Conservation (phyloP, 2,113 vertebrate genomes). For the Tenrec ecaudatus region DNA sequence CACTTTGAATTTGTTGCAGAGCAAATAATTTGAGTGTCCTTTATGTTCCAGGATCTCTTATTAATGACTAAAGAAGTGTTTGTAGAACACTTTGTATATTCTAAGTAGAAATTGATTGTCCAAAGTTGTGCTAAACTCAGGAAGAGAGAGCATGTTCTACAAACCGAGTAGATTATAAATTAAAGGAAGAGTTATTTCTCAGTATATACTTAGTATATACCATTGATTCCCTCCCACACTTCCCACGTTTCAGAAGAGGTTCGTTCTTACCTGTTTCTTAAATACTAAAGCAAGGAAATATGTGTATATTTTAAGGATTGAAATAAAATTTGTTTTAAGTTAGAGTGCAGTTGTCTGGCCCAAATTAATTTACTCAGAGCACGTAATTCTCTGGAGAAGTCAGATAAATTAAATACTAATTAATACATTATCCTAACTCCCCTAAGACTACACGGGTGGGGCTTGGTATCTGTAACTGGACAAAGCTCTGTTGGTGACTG, state of each 20-base stretch:
- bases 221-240: not conserved
- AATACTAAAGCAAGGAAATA: no score
- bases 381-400: no score
- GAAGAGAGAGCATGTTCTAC: not conserved
- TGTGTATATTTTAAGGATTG: no score
- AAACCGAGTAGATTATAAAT: not conserved
- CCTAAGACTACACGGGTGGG: no score
- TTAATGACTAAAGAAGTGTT: slow-evolving; percentile 37
- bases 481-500: no score
- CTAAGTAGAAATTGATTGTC: slow-evolving; percentile 23
- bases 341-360: no score
- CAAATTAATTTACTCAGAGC: no score
- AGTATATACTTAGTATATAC: not conserved
- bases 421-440: no score
- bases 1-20: not conserved
- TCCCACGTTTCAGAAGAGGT: no score
- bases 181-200: not conserved
- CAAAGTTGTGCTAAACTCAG: not conserved
- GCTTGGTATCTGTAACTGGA: not conserved
- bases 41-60: not conserved
- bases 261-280: no score
- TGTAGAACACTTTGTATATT: not conserved
- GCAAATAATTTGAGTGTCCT: not conserved
- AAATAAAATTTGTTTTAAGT: no score
- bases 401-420: no score